Base-by-base conservation (phyloP, 2,113 vertebrate genomes). In the Siniperca knerii region DNA sequence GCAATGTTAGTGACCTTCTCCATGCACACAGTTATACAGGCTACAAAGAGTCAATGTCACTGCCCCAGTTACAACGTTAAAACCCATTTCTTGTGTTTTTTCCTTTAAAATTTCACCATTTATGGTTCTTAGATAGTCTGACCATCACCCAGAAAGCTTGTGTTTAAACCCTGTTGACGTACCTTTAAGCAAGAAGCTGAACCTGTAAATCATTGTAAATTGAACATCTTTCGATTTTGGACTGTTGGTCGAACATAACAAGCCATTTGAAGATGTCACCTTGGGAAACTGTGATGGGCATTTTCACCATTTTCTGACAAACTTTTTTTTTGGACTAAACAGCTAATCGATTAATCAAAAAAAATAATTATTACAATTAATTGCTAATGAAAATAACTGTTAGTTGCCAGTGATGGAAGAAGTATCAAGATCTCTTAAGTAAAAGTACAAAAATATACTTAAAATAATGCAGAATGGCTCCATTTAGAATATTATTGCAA, bases 61-160 rank as follows among this genome's bases (percentile, higher is more conserved):
- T 68, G 83, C 12, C 80, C 80, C 65, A 75, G 71, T 65, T 87
- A 15, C 48, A 48, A 15, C 69, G 44, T 35, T 62, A 50, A 60
- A 77, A 55, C 65, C 9, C 13, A 35, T 8, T 70, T 58, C 11
- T 37, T 29, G 23, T 25, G 16, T n/a, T 12, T 55, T 44, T 62
- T 7, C 13, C 3, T 15, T 42, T 25, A 29, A 40, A 25, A 33
- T 13, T 4, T 58, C 23, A 48, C 16, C 4, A 13, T 67, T 79
- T 0, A 35, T 37, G 35, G 35, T 37, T 37, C 35, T 37, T 11
- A 33, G 13, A 0, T 4, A 46, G 29, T 29, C 20, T 79, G 55
- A 48, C 20, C 1, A 11, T 46, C 29, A n/a, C 2, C 33, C 2
- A 35, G 4, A 44, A 4, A 8, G 29, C 1, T 7, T 46, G 44